Percentiles rank a stretch among this genome's conserved stretches.
These are phyloP conservation scores for Drosophila ohnishii DNA, from an alignment of 1,140 invertebrate species.

Conservation along the genomic window DNA sequence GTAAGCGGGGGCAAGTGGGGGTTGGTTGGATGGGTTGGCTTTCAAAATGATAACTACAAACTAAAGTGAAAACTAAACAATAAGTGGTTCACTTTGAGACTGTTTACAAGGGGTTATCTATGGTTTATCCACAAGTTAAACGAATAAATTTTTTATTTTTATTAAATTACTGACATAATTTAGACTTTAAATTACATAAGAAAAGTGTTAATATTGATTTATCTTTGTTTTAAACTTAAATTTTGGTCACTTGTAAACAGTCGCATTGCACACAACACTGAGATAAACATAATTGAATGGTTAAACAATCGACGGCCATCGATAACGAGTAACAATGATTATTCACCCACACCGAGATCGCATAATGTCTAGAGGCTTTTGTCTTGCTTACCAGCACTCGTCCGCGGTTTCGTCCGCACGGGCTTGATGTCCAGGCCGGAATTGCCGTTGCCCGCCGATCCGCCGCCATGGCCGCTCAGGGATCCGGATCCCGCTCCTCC, in stretches of 20 bases:
- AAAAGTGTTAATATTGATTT: neutral
- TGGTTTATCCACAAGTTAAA: neutral
- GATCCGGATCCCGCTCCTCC: conserved; percentile 30
- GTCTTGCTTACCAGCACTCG: conserved; percentile 83
- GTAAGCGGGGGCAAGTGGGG: conserved; percentile 12
- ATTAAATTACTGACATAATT: neutral
- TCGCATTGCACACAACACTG: conserved; percentile 38
- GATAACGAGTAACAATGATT: conserved; percentile 61
- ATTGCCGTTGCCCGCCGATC: conserved; percentile 20
- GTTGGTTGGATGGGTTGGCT: conserved; percentile 9
- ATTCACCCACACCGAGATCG: conserved; percentile 82
- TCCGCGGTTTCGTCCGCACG: conserved; percentile 82
- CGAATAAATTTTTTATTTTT: neutral
- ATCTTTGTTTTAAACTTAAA: too few species aligned
- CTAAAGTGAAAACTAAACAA: conserved; percentile 59
- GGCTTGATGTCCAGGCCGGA: conserved; percentile 71
- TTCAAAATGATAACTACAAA: conserved; percentile 51
- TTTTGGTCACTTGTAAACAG: conserved; percentile 1
- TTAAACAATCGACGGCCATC: conserved; percentile 46
- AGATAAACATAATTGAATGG: conserved; percentile 54
- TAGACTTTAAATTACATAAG: neutral
- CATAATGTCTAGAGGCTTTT: conserved; percentile 67
- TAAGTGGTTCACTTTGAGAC: conserved; percentile 35
- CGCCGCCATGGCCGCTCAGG: conserved; percentile 39
- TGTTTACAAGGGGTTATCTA: conserved; percentile 7